Evolutionary conservation across 2,797 vertebrate genomes (phyloP).

Genomic region (Clarias laeviceps): DNA sequence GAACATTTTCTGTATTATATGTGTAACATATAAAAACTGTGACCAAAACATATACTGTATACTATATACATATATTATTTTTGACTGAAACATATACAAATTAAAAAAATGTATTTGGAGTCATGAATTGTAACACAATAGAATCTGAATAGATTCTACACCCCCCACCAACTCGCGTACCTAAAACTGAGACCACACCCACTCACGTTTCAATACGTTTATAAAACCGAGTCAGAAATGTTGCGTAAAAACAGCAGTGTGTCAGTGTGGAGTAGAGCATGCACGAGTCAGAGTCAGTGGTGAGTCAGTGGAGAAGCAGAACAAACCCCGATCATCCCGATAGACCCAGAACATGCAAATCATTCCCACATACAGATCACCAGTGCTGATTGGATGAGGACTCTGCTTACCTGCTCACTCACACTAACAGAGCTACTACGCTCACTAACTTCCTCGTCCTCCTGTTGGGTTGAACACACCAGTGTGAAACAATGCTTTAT

Average conservation of each 20-base stretch:
- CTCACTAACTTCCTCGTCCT: background rate
- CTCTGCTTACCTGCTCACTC: slow-evolving; percentile 34
- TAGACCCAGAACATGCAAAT: background rate
- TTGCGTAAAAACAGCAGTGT: background rate
- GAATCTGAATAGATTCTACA: too few species aligned
- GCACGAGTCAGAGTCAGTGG: background rate
- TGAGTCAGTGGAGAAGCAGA: background rate
- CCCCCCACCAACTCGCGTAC: background rate
- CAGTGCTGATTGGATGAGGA: slow-evolving; percentile 29
- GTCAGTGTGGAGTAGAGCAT: background rate
- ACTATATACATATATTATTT: too few species aligned
- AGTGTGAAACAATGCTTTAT: background rate
- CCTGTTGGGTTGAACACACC: background rate
- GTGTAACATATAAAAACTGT: too few species aligned
- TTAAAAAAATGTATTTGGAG: too few species aligned
- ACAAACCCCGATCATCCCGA: background rate
- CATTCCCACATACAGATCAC: background rate
- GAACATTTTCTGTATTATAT: too few species aligned
- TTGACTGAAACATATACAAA: too few species aligned
- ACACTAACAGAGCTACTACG: background rate
- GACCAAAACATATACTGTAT: too few species aligned
- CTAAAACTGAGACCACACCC: background rate
- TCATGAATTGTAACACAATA: too few species aligned
- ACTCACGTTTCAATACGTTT: background rate
- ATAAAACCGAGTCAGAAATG: background rate